Base-by-base conservation (phyloP, 2,888 invertebrate species). In the Corythucha ciliata region DNA sequence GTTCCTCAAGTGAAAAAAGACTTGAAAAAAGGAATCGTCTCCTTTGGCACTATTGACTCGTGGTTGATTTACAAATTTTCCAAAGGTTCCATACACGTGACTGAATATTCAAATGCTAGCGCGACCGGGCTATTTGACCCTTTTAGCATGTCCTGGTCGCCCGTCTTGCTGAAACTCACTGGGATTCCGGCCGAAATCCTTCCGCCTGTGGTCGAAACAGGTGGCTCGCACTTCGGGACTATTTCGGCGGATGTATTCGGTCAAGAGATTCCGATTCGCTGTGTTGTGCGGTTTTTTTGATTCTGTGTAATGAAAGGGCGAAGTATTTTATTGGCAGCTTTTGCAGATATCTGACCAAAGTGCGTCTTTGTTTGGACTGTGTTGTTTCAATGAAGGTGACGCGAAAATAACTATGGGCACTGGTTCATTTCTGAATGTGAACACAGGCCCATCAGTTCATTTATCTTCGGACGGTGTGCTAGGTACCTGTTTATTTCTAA, bases 51-150 rank as follows among this genome's bases (percentile, higher is more conserved):
- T 1, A 72, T 97, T 48, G 97, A 97, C 65, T 88, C 92, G 0
- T 98, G 93, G 92, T 73, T 97, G 42, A 66, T 94, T 48, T 83
- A 90, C 71, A 87, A 84, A 72, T 71, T 63, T 12, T 60, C 61
- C 32, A 73, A 70, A 48, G 71, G 73, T 6, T n/a, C 18, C 12
- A 25, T n/a, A 22, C 87, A 88, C 67, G 78, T 88, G 52, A 85
- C 87, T 1, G 97, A 98, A 65, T 80, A 83, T n/a, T 88, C 90
- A 0, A 88, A 83, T 60, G 90, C 90, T 1, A 86, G 91, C 27
- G 83, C 89, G 2, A 92, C 94, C 0, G 96, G 92, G 2, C 75
- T 97, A 62, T 97, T 78, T 67, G 96, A 97, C 68, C 93, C 94
- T 0, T 97, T 90, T 67, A 79, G 82, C 56, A 74, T 88, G 72